Percentiles rank a stretch among this genome's conserved stretches.
phyloP scores from a whole-genome alignment of 2,113 vertebrate genomes.

The Varanus salvator region DNA sequence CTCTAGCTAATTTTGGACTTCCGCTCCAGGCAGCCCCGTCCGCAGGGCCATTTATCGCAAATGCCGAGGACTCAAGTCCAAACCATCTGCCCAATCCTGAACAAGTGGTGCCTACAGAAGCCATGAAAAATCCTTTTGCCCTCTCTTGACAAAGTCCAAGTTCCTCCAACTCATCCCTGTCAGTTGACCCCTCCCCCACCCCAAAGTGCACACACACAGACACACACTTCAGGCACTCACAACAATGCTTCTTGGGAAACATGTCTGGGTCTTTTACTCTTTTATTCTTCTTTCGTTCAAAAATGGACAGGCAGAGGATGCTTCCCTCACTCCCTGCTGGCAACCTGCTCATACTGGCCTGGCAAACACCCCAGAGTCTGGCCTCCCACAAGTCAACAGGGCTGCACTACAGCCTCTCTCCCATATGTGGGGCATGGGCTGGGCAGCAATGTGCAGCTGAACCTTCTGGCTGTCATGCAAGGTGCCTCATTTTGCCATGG shows the following conservation, averaged over 20 bases:
- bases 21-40: too few relatives aligned
- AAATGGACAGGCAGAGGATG: slow-evolving; percentile 7
- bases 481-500: background rate
- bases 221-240: too few relatives aligned
- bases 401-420: background rate
- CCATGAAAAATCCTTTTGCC: too few relatives aligned
- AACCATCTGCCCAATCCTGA: too few relatives aligned
- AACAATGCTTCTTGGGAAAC: slow-evolving; percentile 51
- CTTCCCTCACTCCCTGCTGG: rapidly evolving
- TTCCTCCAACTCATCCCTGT: background rate
- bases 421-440: background rate
- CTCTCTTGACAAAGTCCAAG: background rate
- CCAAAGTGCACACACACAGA: too few relatives aligned
- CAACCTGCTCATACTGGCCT: too few relatives aligned
- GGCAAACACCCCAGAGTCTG: too few relatives aligned
- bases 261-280: slow-evolving; percentile 70
- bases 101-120: too few relatives aligned
- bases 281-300: slow-evolving; percentile 63
- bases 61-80: too few relatives aligned
- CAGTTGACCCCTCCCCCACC: background rate
- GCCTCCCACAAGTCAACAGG: background rate
- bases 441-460: background rate
- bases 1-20: too few relatives aligned
- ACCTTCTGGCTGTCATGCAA: background rate
- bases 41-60: too few relatives aligned